Conservation (phyloP, 2,113 vertebrate species). For the Thunnus thynnus region DNA sequence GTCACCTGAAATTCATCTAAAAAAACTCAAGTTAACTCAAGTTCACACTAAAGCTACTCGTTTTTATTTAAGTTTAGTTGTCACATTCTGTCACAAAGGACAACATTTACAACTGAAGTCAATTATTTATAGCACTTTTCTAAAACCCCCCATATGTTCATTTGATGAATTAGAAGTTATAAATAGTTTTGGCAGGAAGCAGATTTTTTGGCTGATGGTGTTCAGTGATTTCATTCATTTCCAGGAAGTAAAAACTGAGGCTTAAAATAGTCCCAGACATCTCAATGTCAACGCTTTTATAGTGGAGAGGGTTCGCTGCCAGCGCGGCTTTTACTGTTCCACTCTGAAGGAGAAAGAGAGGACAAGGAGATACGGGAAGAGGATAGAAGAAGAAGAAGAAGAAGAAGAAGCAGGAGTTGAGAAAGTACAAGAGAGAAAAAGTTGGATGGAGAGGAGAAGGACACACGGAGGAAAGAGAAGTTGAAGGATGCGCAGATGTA, state of each 20-base stretch:
- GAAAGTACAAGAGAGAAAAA: not conserved
- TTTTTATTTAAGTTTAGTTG: not conserved
- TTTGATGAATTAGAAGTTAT: constrained; percentile 52
- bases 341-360: not conserved
- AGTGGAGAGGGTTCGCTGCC: constrained; percentile 38
- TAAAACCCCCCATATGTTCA: not conserved
- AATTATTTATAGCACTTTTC: constrained; percentile 7
- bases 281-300: constrained; percentile 68
- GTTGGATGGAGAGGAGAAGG: not conserved
- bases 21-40: too few species aligned
- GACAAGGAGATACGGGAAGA: not conserved
- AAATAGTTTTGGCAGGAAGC: constrained; percentile 52
- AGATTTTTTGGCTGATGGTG: constrained; percentile 34
- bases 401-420: too few species aligned
- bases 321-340: constrained; percentile 29
- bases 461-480: not conserved
- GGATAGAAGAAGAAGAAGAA: not conserved
- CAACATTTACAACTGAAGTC: not conserved
- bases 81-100: not conserved
- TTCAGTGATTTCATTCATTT: constrained; percentile 51
- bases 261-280: constrained; percentile 64
- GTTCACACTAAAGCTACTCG: too few species aligned
- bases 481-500: too few species aligned
- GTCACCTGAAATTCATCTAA: too few species aligned
- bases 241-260: constrained; percentile 61